Base-by-base conservation (phyloP, 2,113 vertebrate genomes). In the Lophius piscatorius region DNA sequence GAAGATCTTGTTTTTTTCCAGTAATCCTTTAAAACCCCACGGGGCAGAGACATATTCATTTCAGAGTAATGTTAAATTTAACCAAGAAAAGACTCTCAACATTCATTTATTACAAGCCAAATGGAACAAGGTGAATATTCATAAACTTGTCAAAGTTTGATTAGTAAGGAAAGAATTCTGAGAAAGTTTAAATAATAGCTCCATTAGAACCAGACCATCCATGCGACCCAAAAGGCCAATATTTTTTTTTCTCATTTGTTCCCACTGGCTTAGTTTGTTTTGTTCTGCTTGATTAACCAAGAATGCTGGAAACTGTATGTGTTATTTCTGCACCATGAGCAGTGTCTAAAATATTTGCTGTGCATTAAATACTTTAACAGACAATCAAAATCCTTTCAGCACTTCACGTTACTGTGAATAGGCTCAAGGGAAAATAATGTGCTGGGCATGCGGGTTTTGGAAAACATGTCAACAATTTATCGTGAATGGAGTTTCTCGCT, bases 1-100 rank as follows among this genome's bases (percentile, higher is more conserved):
- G 88, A 90, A 75, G 82, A 91, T 91, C 88, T 91, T 89, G 82
- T 91, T 81, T 90, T 91, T 90, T 91, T 87, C 80, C 86, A 87
- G 82, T 87, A 87, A 88, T 85, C 86, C 83, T 80, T 86, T 87
- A 82, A 88, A 88, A 82, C 73, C 82, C 84, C 74, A 65, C 63
- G 42, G 80, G 82, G 82, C 85, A 90, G 71, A 88, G 68, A 70
- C 77, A 68, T 66, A 48, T 84, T 90, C 74, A 82, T 83, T 80
- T 73, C 71, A 76, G 66, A 66, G 64, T 73, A 83, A 70, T 56
- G 54, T 65, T 79, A 74, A 14, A 74, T 80, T 76, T 77, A 54
- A 78, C 45, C 63, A 46, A 76, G 47, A 55, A 70, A 74, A 67
- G 65, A 55, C 52, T 75, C 65, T 69, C 72, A 81, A 82, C 71